These are phyloP conservation scores for Nemotelus nigrinus DNA, from an alignment of 2,888 invertebrate genomes.

Conservation along the genomic window DNA sequence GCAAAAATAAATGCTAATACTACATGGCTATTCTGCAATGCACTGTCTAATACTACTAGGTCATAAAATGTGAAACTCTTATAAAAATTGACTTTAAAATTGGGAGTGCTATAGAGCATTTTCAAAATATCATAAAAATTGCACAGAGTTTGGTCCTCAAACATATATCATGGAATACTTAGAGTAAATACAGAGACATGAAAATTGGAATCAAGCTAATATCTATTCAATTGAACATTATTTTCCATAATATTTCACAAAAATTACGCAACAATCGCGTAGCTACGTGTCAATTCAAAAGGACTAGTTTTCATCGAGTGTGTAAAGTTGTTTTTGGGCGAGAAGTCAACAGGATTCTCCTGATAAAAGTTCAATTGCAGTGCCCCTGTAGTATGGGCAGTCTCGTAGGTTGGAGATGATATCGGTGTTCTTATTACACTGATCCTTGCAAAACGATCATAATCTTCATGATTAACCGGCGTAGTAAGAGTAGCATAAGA, in stretches of 20 bases:
- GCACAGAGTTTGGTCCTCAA: constrained; percentile 29
- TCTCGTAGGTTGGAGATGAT: constrained; percentile 47
- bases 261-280: constrained; percentile 59
- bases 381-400: constrained; percentile 45
- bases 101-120: not conserved
- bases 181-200: not conserved
- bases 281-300: constrained; percentile 62
- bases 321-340: constrained; percentile 63
- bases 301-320: constrained; percentile 64
- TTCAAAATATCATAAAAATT: constrained; percentile 8
- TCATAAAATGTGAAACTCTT: not conserved
- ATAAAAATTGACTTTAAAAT: no score
- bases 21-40: not conserved
- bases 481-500: constrained; percentile 57
- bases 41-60: constrained; percentile 18
- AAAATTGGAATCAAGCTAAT: constrained; percentile 22
- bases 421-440: constrained; percentile 60
- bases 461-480: constrained; percentile 57
- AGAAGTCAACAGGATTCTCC: constrained; percentile 64
- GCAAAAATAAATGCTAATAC: constrained; percentile 26
- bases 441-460: constrained; percentile 60
- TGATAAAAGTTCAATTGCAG: constrained; percentile 54
- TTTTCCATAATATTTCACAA: constrained; percentile 6
- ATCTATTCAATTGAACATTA: not conserved
- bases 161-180: constrained; percentile 12